Evolutionary conservation across 2,888 invertebrate genomes (phyloP), one percentile per base, ranked within the genome.

Genomic region (Andrena camellia): DNA sequence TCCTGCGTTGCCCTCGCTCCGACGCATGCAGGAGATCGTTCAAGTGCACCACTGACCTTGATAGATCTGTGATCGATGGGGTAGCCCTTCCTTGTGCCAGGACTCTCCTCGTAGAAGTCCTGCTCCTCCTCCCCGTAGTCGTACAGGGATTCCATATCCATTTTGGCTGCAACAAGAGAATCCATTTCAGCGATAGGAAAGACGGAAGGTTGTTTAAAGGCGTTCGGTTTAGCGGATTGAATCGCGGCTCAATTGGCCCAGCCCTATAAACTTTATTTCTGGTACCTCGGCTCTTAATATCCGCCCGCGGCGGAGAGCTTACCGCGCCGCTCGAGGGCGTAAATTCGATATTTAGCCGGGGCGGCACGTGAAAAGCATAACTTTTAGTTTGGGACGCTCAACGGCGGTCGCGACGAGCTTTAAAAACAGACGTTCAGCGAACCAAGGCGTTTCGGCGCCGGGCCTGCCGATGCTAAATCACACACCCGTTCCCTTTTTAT

Each of bases 71-170:
- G 93, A 88, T 93, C 93, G 84, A 93, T 94, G 23, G 93, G 93
- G 81, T 93, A 93, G 72, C 92, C 91, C 77, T 94, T 94, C 83
- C 94, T 90, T 48, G 90, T 91, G 59, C 92, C 92, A 54, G 95
- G 95, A 83, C 95, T 95, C 63, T 96, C 95, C 90, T 96, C 96
- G 94, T 96, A 97, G 93, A 97, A 97, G 87, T 96, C 96, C 84
- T 97, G 96, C 92, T 96, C 96, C 90, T 97, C 96, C 89, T 96
- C 95, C 84, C 95, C 96, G 93, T 96, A 96, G 93, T 97, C 96
- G 92, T 96, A 94, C 90, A 94, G 91, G 90, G 94, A 94, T 89
- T 94, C 94, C 91, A 94, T 92, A 90, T 94, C 94, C 94, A 94
- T 94, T 86, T 87, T 92, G 86, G 83, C 94, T 94, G 91, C 59